These are phyloP conservation scores for Bombyx mandarina DNA, from an alignment of 1,140 invertebrate genomes.

Conservation along the genomic window DNA sequence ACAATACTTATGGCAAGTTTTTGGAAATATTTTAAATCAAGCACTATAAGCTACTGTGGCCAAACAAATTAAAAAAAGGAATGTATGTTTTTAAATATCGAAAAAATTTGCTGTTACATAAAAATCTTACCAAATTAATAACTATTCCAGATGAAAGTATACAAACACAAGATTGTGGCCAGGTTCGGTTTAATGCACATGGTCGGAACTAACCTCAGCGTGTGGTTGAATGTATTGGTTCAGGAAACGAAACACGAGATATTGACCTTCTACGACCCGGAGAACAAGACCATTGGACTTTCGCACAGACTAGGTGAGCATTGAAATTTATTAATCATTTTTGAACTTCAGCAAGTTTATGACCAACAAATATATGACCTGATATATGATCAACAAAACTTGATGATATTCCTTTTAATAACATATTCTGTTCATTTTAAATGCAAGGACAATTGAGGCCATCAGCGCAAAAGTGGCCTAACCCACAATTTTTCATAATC, in stretches of 20 bases:
- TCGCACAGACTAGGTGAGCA: constrained; percentile 78
- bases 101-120: too few relatives aligned
- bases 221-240: constrained; percentile 93
- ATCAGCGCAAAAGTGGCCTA: too few relatives aligned
- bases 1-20: background rate
- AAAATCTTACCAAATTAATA: too few relatives aligned
- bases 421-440: too few relatives aligned
- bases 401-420: too few relatives aligned
- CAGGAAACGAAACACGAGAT: constrained; percentile 96
- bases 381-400: too few relatives aligned
- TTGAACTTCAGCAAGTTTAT: too few relatives aligned
- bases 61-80: too few relatives aligned
- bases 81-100: background rate
- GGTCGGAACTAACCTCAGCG: constrained; percentile 94
- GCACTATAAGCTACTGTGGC: too few relatives aligned
- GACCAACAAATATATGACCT: too few relatives aligned
- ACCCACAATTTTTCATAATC: too few relatives aligned
- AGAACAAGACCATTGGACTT: constrained; percentile 84
- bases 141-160: constrained; percentile 86
- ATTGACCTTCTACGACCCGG: constrained; percentile 88
- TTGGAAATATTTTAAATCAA: background rate
- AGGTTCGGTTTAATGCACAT: constrained; percentile 96
- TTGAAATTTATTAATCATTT: constrained; percentile 1
- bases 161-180: constrained; percentile 87
- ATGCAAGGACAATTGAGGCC: too few relatives aligned